A percentile compares a stretch with the other conserved stretches of the same genome.
Conservation (phyloP, 2,888 invertebrate species). For the Cephus nigrinus region DNA sequence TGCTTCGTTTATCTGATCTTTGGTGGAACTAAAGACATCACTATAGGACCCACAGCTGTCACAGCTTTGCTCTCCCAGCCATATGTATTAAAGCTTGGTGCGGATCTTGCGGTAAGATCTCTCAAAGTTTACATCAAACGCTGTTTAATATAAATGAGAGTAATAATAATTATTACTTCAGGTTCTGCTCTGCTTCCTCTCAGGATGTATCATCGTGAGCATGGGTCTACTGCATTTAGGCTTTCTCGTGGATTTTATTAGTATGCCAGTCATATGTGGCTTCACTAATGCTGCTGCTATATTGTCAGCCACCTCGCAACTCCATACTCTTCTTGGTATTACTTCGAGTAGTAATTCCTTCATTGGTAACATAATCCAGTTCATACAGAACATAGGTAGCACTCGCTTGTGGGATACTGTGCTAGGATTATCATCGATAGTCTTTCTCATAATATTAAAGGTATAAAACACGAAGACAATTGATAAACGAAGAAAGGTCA, state of each 20-base stretch:
- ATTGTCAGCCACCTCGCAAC: constrained; percentile 70
- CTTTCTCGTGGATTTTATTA: constrained; percentile 71
- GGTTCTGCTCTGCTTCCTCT: constrained; percentile 68
- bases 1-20: constrained; percentile 70
- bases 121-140: background rate
- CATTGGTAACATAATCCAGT: constrained; percentile 64
- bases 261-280: constrained; percentile 70
- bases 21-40: constrained; percentile 70
- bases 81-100: constrained; percentile 59
- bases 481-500: constrained; percentile 3
- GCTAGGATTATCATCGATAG: constrained; percentile 75
- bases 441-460: constrained; percentile 73
- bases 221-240: constrained; percentile 70
- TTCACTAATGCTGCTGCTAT: constrained; percentile 72
- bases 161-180: constrained; percentile 68
- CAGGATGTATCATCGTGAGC: constrained; percentile 67
- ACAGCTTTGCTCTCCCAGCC: constrained; percentile 71
- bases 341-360: constrained; percentile 64
- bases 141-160: background rate
- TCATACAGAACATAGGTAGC: constrained; percentile 74
- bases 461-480: constrained; percentile 58
- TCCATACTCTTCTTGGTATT: constrained; percentile 67
- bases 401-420: constrained; percentile 75
- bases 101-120: constrained; percentile 63
- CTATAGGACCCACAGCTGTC: constrained; percentile 74